Conservation (phyloP, 2,797 vertebrate genomes). For the Pseudochirops cupreus region DNA sequence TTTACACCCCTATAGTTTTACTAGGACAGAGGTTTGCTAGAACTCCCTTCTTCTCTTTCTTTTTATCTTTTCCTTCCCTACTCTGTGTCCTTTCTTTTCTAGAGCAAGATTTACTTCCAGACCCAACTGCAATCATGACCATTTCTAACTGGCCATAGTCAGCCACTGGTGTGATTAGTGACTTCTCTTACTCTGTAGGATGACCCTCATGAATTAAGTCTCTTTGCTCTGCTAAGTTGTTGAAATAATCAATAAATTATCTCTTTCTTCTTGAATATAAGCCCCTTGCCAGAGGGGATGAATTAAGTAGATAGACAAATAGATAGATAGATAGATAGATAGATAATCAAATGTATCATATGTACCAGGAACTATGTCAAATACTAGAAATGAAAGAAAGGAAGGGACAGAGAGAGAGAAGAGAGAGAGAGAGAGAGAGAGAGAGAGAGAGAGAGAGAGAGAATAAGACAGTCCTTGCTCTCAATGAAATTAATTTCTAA, state of each 20-base stretch:
- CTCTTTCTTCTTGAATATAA: background rate
- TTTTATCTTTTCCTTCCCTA: background rate
- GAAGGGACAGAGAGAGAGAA: background rate
- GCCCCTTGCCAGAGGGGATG: background rate
- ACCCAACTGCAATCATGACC: background rate
- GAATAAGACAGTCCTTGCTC: background rate
- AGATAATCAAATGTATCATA: background rate
- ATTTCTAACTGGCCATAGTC: background rate
- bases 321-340: background rate
- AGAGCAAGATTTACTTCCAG: background rate
- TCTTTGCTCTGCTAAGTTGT: background rate
- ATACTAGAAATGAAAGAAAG: background rate
- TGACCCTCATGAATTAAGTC: background rate
- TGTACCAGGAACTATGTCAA: background rate
- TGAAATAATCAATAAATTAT: background rate
- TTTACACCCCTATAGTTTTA: background rate
- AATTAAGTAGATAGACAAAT: background rate
- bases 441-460: accelerated
- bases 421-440: no score
- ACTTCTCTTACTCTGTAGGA: background rate
- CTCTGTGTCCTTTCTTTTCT: background rate
- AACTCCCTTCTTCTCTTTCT: background rate
- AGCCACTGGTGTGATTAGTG: background rate
- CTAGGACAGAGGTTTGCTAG: no score
- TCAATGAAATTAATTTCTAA: background rate